These are phyloP conservation scores for Vidua chalybeata DNA, from an alignment of 2,113 vertebrate species.

Conservation along the genomic window DNA sequence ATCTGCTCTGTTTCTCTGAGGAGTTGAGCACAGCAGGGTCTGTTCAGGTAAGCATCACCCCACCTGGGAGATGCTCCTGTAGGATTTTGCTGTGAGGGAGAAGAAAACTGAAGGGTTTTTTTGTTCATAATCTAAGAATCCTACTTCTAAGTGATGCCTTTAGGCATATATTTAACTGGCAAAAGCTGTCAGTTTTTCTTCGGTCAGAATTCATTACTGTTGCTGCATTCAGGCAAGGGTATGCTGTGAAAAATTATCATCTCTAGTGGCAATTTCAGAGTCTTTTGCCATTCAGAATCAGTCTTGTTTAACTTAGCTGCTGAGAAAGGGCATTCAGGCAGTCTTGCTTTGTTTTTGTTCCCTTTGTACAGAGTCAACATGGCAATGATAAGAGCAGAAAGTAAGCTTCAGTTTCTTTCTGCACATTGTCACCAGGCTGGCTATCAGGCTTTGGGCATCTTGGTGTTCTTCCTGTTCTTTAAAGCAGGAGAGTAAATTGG, in stretches of 20 bases:
- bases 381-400: background rate
- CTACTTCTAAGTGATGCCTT: background rate
- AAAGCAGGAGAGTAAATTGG: background rate
- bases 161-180: background rate
- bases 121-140: background rate
- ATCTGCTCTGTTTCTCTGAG: background rate
- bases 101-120: background rate
- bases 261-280: background rate
- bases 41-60: background rate
- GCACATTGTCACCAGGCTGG: background rate
- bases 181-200: slow-evolving; percentile 18
- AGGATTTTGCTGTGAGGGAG: background rate
- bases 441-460: background rate
- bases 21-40: background rate
- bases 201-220: background rate
- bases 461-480: background rate
- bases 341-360: background rate
- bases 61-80: background rate
- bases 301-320: background rate
- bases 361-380: background rate
- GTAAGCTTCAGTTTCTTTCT: background rate
- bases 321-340: background rate
- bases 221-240: background rate
- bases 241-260: background rate
- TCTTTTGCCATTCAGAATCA: background rate